Percentiles rank a stretch among this genome's conserved stretches.
phyloP scores from a whole-genome alignment of 1,140 invertebrate genomes.

The Spodoptera frugiperda region DNA sequence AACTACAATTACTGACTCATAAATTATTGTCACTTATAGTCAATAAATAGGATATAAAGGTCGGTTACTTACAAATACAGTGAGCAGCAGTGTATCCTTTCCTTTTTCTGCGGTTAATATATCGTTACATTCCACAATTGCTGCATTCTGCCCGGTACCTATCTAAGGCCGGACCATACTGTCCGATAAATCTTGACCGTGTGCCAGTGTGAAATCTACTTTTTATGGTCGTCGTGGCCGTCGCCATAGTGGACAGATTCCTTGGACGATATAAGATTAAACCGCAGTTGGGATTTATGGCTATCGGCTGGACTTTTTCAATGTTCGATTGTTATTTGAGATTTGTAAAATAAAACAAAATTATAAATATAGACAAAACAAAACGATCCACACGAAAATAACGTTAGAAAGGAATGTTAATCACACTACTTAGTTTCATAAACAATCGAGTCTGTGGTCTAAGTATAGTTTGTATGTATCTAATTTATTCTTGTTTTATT shows the following conservation, averaged over 20 bases:
- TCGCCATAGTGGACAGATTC: slow-evolving; percentile 69
- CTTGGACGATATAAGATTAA: slow-evolving; percentile 72
- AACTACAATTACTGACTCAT: slow-evolving; percentile 22
- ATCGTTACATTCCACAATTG: slow-evolving; percentile 66
- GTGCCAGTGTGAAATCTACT: slow-evolving; percentile 73
- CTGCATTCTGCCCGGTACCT: slow-evolving; percentile 65
- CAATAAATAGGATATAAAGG: slow-evolving; percentile 40
- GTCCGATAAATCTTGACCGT: slow-evolving; percentile 76
- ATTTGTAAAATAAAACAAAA: slow-evolving; percentile 35
- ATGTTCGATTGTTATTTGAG: slow-evolving; percentile 60
- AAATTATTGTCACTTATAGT: slow-evolving; percentile 38
- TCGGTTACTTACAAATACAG: slow-evolving; percentile 43
- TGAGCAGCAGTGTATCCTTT: slow-evolving; percentile 38
- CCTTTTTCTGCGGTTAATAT: slow-evolving; percentile 56
- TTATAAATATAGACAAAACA: no score
- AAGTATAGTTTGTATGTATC: slow-evolving; percentile 34
- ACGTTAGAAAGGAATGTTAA: slow-evolving; percentile 43
- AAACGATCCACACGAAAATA: slow-evolving; percentile 33
- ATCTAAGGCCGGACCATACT: slow-evolving; percentile 71
- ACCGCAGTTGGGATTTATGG: slow-evolving; percentile 65
- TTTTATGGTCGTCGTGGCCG: slow-evolving; percentile 68
- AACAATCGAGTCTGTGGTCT: slow-evolving; percentile 33
- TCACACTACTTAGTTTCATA: slow-evolving; percentile 37
- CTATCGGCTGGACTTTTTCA: slow-evolving; percentile 63
- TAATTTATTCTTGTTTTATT: slow-evolving; percentile 45